Base-by-base conservation (phyloP, 2,888 invertebrate genomes). In the Rotaria socialis region DNA sequence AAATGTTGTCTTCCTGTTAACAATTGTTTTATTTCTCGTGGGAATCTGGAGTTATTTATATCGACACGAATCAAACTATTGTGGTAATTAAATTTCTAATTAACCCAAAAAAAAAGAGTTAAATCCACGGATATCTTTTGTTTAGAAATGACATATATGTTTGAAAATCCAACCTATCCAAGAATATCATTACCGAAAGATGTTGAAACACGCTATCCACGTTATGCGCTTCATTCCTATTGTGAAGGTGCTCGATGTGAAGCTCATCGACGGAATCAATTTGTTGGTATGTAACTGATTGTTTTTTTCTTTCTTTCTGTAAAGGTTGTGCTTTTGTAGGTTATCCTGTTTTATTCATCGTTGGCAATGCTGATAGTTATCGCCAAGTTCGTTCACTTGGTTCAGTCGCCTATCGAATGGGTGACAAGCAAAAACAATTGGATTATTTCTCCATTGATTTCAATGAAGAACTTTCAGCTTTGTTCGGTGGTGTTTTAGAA, bases 321-420 rank as follows among this genome's bases (percentile, higher is more conserved):
- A 4, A 4, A 55, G 4, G 4, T 55, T 55, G 5, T 55, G 5
- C 3, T 55, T 55, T 55, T 60, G 74, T 50, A n/a, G 85, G 60
- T 22, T 41, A 55, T 47, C 87, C 87, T 19, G 60, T 85, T 47
- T 55, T 87, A 47, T 87, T 87, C 27, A 87, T 87, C 27, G 60
- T 85, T 52, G 87, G 87, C 19, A 87, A 87, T 75, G 87, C 87
- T 11, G 87, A 87, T 84, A 74, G 87, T 43, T 84, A 87, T 80
- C 87, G 87, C 55, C 87, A 87, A 87, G 85, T 85, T 35, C 74
- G 87, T 86, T 67, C 85, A 60, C 85, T 85, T 67, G 87, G 56
- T 55, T 85, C 52, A 22, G 35, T 87, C 56, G 43, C 85, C 24
- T 85, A 86, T 85, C 27, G 50, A 80, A 80, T 85, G n/a, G 41